Conservation (phyloP, 2,888 invertebrate genomes). For the Tenodera sinensis region DNA sequence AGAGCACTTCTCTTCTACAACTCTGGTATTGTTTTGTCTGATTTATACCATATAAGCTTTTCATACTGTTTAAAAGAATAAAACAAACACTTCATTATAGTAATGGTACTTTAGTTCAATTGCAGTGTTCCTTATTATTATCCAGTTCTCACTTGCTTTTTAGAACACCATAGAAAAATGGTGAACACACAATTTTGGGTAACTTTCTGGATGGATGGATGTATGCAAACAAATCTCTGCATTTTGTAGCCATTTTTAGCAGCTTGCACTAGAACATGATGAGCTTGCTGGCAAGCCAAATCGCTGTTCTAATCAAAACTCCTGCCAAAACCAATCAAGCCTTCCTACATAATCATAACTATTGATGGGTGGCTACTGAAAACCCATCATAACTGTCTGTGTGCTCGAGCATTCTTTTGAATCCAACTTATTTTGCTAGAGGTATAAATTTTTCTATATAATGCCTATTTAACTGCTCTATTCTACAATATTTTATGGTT, state of each 20-base stretch:
- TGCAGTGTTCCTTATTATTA: background rate
- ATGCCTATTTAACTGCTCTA: background rate
- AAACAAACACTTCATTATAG: too few species aligned
- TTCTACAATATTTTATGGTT: background rate
- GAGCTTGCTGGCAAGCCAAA: background rate
- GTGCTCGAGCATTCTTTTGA: slow-evolving; percentile 16
- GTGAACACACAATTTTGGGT: background rate
- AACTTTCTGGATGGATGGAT: background rate
- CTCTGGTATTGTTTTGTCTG: too few species aligned
- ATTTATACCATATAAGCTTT: too few species aligned
- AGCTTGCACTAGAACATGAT: background rate
- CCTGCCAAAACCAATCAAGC: slow-evolving; percentile 32
- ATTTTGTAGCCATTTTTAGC: background rate
- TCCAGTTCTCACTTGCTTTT: background rate
- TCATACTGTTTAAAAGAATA: too few species aligned
- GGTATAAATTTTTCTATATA: slow-evolving; percentile 19
- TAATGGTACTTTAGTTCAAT: too few species aligned
- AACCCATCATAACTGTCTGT: background rate
- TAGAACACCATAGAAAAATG: background rate
- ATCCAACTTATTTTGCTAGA: slow-evolving; percentile 29
- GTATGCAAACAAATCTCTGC: background rate
- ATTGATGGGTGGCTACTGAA: background rate
- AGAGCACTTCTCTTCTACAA: too few species aligned
- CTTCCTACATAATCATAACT: slow-evolving; percentile 21
- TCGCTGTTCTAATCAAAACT: slow-evolving; percentile 2